A percentile compares a stretch with the other conserved stretches of the same genome.
Evolutionary conservation across 2,888 invertebrate species (phyloP).

Genomic region (Phortica magna): DNA sequence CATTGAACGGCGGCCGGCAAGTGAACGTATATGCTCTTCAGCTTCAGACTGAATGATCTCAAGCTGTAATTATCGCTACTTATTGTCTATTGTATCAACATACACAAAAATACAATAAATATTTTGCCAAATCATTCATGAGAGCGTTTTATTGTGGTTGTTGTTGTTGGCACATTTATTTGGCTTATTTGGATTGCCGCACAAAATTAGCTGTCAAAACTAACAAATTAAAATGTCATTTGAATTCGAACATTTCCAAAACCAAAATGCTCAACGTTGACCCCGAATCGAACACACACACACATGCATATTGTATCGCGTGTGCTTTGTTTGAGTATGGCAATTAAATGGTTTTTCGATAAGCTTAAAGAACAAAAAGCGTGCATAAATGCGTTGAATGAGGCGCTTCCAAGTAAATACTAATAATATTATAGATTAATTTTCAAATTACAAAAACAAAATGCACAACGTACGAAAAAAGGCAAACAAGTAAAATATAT

Average conservation of each 20-base stretch:
- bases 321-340: no score
- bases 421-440: not conserved
- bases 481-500: no score
- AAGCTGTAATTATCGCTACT: not conserved
- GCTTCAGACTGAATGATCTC: no score
- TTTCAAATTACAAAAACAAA: not conserved
- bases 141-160: not conserved
- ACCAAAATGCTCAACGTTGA: no score
- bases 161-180: not conserved
- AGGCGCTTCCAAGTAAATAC: not conserved
- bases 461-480: not conserved
- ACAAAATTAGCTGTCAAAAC: conserved; percentile 30
- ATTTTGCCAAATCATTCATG: conserved; percentile 23
- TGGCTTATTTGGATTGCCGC: conserved; percentile 28
- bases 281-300: no score
- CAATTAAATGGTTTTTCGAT: no score
- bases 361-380: no score
- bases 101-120: not conserved
- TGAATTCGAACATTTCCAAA: not conserved
- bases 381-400: no score
- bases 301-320: no score
- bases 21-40: no score
- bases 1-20: no score
- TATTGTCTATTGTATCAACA: not conserved
- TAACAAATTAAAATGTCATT: conserved; percentile 29